Percentiles rank a stretch among this genome's conserved stretches.
Conservation (phyloP, 2,113 vertebrate genomes). For the Phoxinus phoxinus region DNA sequence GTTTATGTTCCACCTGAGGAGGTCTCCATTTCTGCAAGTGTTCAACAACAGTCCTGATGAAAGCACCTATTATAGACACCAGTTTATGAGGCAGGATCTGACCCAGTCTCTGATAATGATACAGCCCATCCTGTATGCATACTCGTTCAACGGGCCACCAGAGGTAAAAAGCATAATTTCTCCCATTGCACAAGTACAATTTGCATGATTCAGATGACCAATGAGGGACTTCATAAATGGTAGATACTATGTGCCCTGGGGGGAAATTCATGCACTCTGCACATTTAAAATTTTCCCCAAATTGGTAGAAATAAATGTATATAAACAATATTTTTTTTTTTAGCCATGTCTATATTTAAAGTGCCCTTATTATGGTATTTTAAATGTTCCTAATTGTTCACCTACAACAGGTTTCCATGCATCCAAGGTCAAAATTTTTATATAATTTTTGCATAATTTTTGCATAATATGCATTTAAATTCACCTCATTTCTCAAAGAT, state of each 20-base stretch:
- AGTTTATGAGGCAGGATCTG: slow-evolving; percentile 96
- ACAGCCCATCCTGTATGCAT: slow-evolving; percentile 94
- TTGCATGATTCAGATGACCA: neutral
- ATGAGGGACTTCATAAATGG: neutral
- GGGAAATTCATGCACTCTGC: neutral
- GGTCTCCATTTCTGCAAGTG: slow-evolving; percentile 97
- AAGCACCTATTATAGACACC: slow-evolving; percentile 94
- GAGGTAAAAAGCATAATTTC: slow-evolving; percentile 80
- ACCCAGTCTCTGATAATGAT: slow-evolving; percentile 98
- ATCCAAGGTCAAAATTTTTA: too few species aligned
- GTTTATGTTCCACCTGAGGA: slow-evolving; percentile 99
- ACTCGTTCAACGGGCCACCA: slow-evolving; percentile 94
- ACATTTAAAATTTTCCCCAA: neutral
- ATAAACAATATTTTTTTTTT: neutral
- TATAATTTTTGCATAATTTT: too few species aligned
- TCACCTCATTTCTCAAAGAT: too few species aligned
- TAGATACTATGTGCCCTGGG: too few species aligned
- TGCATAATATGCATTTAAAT: too few species aligned
- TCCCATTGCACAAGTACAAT: neutral
- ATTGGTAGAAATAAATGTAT: neutral
- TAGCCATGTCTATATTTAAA: neutral
- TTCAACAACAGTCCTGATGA: slow-evolving; percentile 99
- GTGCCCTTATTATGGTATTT: too few species aligned
- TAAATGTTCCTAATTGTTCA: too few species aligned
- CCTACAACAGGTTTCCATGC: too few species aligned